Conservation (phyloP, 2,113 vertebrate species). For the Bubo blakistoni region DNA sequence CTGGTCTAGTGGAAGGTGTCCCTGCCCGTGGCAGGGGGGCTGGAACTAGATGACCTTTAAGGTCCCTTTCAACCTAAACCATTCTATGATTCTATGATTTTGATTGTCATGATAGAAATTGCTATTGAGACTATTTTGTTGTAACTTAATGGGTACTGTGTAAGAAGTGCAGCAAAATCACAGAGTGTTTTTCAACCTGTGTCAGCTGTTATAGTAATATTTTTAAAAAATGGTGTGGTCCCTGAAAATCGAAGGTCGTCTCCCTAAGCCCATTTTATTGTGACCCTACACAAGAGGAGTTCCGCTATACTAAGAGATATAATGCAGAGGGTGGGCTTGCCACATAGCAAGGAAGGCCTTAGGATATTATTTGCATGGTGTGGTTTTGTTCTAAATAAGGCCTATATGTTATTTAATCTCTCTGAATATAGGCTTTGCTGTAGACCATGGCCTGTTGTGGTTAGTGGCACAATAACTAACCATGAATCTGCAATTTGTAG, state of each 20-base stretch:
- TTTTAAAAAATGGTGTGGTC: rapidly evolving
- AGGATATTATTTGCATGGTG: background rate
- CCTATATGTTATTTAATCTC: background rate
- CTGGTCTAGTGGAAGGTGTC: no score
- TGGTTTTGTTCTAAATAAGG: background rate
- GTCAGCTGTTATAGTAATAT: background rate
- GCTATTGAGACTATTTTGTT: background rate
- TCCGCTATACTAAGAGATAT: background rate
- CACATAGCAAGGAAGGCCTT: background rate
- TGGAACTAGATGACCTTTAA: no score
- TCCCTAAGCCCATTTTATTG: background rate
- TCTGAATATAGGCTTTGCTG: background rate
- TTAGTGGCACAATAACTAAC: background rate
- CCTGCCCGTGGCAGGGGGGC: no score
- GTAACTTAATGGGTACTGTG: rapidly evolving
- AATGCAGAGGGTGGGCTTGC: background rate
- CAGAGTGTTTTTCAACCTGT: background rate
- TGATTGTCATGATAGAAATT: background rate
- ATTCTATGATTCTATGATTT: no score
- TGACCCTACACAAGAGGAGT: background rate
- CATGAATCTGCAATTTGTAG: background rate
- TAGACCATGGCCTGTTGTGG: background rate
- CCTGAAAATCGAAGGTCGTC: background rate
- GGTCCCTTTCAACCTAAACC: no score
- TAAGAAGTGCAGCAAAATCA: background rate